phyloP scores from a whole-genome alignment of 2,113 vertebrate genomes.

The Turdus rufiventris region DNA sequence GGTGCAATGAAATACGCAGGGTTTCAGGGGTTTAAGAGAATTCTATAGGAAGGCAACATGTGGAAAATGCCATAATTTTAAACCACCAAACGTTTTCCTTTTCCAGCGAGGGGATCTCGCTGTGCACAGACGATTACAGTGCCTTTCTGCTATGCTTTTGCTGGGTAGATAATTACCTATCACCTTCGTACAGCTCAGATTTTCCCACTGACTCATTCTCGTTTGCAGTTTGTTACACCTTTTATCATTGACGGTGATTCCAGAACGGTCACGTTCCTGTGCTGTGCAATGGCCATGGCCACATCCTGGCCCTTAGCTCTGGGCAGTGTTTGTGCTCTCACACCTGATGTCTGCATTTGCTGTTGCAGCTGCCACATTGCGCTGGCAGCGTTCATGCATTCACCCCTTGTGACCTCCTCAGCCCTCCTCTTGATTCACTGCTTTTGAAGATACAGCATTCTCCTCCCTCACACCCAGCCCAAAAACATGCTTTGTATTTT shows the following conservation, averaged over 20 bases:
- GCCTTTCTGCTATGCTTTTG: neutral
- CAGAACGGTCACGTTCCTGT: neutral
- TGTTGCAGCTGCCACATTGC: neutral
- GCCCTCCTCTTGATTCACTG: neutral
- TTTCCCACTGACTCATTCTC: constrained; percentile 6
- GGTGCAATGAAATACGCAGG: rapidly evolving
- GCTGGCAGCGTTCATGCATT: neutral
- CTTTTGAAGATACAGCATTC: neutral
- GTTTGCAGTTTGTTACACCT: neutral
- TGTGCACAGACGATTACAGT: rapidly evolving
- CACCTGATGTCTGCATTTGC: neutral
- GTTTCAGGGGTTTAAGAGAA: neutral
- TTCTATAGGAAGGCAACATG: neutral
- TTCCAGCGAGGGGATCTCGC: neutral
- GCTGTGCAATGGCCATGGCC: neutral
- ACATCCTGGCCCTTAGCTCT: neutral
- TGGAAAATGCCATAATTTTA: neutral
- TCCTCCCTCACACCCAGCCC: neutral
- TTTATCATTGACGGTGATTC: neutral
- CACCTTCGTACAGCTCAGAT: neutral
- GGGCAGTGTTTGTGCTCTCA: neutral
- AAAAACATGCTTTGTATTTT: neutral
- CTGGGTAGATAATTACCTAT: neutral
- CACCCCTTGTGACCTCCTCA: neutral
- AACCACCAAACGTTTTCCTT: neutral